These are phyloP conservation scores for Sternarchorhynchus goeldii DNA, from an alignment of 2,797 vertebrate genomes.

Conservation along the genomic window DNA sequence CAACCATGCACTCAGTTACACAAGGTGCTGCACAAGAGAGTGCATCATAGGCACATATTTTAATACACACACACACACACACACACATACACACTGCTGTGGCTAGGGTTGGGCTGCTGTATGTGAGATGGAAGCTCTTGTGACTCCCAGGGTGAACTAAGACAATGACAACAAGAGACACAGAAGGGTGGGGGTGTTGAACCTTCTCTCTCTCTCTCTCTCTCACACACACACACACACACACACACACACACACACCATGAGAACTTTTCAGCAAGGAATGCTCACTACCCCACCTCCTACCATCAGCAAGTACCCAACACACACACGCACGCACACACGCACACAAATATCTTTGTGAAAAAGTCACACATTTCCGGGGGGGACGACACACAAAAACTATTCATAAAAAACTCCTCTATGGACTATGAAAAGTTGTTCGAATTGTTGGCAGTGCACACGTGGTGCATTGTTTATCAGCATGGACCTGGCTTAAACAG, in stretches of 20 bases:
- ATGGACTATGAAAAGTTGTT: too few species aligned
- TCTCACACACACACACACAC: slow-evolving; percentile 50
- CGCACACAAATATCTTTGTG: background rate
- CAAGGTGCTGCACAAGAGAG: background rate
- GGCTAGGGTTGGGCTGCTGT: slow-evolving; percentile 63
- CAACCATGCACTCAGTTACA: background rate
- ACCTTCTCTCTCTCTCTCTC: slow-evolving; percentile 56
- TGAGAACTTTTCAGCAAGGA: slow-evolving; percentile 66
- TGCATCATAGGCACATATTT: too few species aligned
- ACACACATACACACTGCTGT: slow-evolving; percentile 52
- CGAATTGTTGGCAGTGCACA: background rate
- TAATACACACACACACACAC: slow-evolving; percentile 51
- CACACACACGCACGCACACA: background rate
- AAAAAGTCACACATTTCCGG: too few species aligned
- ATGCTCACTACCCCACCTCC: slow-evolving; percentile 59
- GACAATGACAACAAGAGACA: slow-evolving; percentile 64
- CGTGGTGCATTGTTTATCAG: slow-evolving; percentile 4
- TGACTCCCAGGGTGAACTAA: slow-evolving; percentile 63
- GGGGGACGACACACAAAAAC: background rate
- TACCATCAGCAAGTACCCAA: slow-evolving; percentile 46
- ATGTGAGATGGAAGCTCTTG: slow-evolving; percentile 69
- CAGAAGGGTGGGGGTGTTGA: slow-evolving; percentile 62
- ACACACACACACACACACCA: slow-evolving; percentile 61
- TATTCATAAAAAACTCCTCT: background rate
- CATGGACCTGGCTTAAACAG: background rate